A percentile compares a stretch with the other conserved stretches of the same genome.
phyloP scores from a whole-genome alignment of 2,888 invertebrate genomes.

The Arctia plantaginis region DNA sequence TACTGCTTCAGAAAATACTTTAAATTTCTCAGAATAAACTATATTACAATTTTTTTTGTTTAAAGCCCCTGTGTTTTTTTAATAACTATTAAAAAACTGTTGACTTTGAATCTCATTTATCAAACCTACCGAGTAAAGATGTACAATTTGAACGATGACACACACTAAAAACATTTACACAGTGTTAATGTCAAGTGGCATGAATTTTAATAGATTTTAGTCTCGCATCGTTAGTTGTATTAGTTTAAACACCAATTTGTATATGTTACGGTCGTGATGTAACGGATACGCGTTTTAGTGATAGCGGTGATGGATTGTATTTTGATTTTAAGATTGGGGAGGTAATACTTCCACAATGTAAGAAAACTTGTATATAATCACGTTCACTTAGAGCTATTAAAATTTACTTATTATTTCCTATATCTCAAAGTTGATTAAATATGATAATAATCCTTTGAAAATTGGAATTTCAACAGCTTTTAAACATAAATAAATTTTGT shows the following conservation, averaged over 20 bases:
- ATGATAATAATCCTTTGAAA: no score
- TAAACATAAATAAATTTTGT: no score
- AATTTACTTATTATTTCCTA: neutral
- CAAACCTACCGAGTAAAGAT: neutral
- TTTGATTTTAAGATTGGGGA: neutral
- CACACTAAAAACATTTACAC: neutral
- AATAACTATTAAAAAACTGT: no score
- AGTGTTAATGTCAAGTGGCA: constrained; percentile 13
- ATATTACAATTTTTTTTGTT: neutral
- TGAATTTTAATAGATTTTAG: constrained; percentile 14
- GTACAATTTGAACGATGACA: neutral
- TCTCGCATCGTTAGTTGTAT: neutral
- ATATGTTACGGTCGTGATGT: neutral
- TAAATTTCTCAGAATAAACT: neutral
- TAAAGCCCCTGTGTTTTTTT: neutral
- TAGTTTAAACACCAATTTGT: constrained; percentile 2
- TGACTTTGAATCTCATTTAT: neutral
- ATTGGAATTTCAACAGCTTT: no score
- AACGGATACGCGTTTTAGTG: neutral
- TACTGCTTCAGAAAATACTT: no score
- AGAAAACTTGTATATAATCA: neutral
- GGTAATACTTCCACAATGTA: neutral
- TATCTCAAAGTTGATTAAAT: neutral
- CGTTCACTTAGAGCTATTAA: neutral
- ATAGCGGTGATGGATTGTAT: neutral